Conservation (phyloP, 92 coral and sea anemone genomes). For the Porites rus region DNA sequence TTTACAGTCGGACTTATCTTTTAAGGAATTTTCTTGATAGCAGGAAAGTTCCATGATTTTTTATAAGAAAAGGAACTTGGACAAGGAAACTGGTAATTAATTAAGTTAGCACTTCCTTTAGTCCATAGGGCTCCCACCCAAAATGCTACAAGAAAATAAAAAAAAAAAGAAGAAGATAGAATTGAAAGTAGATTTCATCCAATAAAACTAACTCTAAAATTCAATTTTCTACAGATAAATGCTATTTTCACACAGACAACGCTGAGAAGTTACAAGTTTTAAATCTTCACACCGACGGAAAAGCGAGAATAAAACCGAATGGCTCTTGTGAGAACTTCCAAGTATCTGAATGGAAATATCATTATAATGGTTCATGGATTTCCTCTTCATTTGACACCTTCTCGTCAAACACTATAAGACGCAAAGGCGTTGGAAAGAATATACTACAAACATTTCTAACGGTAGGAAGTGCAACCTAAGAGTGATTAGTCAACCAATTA, state of each 20-base stretch:
- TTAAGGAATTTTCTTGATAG: too few species aligned
- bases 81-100: too few species aligned
- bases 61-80: too few species aligned
- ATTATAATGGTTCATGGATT: slow-evolving; percentile 22
- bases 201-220: not conserved
- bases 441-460: not conserved
- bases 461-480: not conserved
- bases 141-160: too few species aligned
- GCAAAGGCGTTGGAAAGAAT: not conserved
- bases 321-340: not conserved
- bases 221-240: not conserved
- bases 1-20: too few species aligned
- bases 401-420: not conserved
- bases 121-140: too few species aligned
- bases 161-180: not conserved
- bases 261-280: slow-evolving; percentile 12
- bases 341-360: slow-evolving; percentile 31
- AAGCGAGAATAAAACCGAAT: slow-evolving; percentile 1
- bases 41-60: too few species aligned
- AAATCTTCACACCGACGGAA: not conserved
- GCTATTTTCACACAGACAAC: slow-evolving; percentile 2
- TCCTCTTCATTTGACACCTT: not conserved
- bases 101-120: not conserved
- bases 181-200: not conserved
- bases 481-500: too few species aligned